These are phyloP conservation scores for Geopemphigus sp. DNA, from an alignment of 1,140 invertebrate species.

Conservation along the genomic window DNA sequence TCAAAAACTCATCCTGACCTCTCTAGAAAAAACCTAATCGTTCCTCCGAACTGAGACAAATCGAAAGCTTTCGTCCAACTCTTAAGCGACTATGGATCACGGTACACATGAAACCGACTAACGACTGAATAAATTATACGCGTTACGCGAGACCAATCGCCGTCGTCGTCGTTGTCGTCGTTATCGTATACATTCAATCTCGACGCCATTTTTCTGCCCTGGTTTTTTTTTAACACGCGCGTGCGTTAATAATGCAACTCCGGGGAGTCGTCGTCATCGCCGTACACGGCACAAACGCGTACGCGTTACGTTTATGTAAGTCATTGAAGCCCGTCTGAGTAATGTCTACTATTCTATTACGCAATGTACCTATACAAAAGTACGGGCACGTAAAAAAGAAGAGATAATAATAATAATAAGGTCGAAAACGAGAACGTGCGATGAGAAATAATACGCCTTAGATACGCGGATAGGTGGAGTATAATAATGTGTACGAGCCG, in stretches of 20 bases:
- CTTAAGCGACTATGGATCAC: too few species aligned
- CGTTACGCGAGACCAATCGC: too few species aligned
- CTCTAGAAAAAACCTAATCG: too few species aligned
- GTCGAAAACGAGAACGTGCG: not conserved
- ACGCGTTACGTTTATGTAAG: conserved; percentile 22
- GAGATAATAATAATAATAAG: not conserved
- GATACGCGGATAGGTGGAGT: too few species aligned
- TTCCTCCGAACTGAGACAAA: too few species aligned
- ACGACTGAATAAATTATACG: too few species aligned
- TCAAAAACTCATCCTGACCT: too few species aligned
- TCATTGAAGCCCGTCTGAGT: not conserved
- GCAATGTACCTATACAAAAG: too few species aligned
- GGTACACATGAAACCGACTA: not conserved
- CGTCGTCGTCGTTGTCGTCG: not conserved
- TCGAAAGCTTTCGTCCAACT: too few species aligned
- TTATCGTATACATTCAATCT: conserved; percentile 25
- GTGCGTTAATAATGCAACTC: conserved; percentile 34
- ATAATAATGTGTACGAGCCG: not conserved
- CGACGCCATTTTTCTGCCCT: not conserved
- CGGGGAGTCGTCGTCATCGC: conserved; percentile 25
- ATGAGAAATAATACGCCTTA: not conserved
- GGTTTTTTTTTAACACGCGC: not conserved
- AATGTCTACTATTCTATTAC: not conserved
- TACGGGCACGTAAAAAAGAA: not conserved
- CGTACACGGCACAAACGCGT: not conserved